Conservation (phyloP, 2,113 vertebrate species). For the Ondatra zibethicus region DNA sequence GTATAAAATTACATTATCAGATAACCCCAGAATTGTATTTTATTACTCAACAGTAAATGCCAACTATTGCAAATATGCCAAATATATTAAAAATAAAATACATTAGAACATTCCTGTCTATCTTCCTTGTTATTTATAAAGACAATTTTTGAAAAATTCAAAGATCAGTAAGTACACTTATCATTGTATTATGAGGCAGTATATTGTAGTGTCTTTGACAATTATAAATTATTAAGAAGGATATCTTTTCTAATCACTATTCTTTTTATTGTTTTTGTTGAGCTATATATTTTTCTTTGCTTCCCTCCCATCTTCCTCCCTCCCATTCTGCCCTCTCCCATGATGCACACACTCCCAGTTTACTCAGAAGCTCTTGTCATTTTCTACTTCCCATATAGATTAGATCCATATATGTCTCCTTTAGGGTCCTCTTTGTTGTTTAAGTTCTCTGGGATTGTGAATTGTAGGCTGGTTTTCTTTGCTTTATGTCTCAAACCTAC, state of each 20-base stretch:
- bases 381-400: too few relatives aligned
- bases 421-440: too few relatives aligned
- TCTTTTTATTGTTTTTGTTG: not conserved
- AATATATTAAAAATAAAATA: not conserved
- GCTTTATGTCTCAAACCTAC: too few relatives aligned
- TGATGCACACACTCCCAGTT: too few relatives aligned
- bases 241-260: not conserved
- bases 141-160: not conserved
- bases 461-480: too few relatives aligned
- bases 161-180: not conserved
- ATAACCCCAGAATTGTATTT: not conserved
- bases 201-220: not conserved
- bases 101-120: not conserved
- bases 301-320: too few relatives aligned
- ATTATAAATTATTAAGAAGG: not conserved
- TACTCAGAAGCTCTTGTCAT: too few relatives aligned
- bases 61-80: not conserved
- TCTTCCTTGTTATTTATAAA: conserved; percentile 7
- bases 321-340: too few relatives aligned
- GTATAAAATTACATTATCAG: not conserved
- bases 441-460: too few relatives aligned
- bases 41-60: not conserved
- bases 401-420: too few relatives aligned
- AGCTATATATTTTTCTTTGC: too few relatives aligned
- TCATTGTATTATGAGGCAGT: not conserved